phyloP scores from a whole-genome alignment of 2,888 invertebrate species.

The Leptinotarsa tumamoca region DNA sequence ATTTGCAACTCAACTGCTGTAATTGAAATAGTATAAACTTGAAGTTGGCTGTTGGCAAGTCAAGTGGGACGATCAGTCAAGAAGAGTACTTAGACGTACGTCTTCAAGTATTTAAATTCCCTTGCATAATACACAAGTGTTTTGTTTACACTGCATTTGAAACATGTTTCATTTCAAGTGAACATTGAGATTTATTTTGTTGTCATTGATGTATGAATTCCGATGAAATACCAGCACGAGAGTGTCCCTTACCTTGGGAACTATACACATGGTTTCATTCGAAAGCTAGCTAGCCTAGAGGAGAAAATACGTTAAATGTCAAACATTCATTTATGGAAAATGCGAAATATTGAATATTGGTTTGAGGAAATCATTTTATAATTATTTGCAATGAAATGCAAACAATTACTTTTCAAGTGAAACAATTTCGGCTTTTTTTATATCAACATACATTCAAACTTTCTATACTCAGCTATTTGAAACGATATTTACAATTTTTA shows the following conservation, averaged over 20 bases:
- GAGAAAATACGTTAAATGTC: not conserved
- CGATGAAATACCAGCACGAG: conserved; percentile 1
- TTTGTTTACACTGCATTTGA: conserved; percentile 19
- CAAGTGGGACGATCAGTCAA: conserved; percentile 18
- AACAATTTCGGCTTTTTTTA: too few relatives aligned
- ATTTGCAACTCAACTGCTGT: conserved; percentile 7
- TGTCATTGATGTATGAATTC: conserved; percentile 18
- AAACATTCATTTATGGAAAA: too few relatives aligned
- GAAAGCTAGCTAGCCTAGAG: not conserved
- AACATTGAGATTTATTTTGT: conserved; percentile 19
- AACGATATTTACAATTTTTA: too few relatives aligned
- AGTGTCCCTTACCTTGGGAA: not conserved
- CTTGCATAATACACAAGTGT: conserved; percentile 18
- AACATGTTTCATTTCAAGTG: conserved; percentile 15
- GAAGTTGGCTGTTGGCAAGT: conserved; percentile 15
- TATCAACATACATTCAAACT: too few relatives aligned
- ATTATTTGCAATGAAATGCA: too few relatives aligned
- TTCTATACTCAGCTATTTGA: too few relatives aligned
- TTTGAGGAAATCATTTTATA: too few relatives aligned
- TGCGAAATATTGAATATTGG: too few relatives aligned
- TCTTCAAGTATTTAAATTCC: conserved; percentile 19
- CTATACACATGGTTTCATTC: not conserved
- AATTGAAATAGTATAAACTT: conserved; percentile 18
- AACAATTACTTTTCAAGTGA: too few relatives aligned
- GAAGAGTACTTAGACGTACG: conserved; percentile 19